Percentiles rank a stretch among this genome's conserved stretches.
phyloP scores from a whole-genome alignment of 2,797 vertebrate species.

The Diglossa cyanea region DNA sequence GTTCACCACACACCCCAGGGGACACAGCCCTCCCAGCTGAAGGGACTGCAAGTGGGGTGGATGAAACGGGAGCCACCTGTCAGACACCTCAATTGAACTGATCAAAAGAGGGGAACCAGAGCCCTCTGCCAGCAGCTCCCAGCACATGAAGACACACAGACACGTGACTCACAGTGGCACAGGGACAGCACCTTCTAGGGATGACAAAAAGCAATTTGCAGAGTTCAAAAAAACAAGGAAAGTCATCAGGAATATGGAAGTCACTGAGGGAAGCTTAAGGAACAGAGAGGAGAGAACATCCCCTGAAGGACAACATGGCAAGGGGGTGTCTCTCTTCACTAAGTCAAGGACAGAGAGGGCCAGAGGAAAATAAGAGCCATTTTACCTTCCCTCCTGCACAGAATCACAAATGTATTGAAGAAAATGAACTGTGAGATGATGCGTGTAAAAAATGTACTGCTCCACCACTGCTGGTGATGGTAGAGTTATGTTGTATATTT shows the following conservation, averaged over 20 bases:
- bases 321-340: background rate
- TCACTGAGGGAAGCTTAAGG: background rate
- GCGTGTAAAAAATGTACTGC: background rate
- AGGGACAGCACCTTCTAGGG: background rate
- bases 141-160: fast-evolving
- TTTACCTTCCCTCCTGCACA: background rate
- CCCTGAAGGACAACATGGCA: background rate
- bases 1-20: background rate
- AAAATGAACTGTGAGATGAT: slow-evolving; percentile 36
- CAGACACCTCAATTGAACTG: background rate
- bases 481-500: slow-evolving; percentile 34
- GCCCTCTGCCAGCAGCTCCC: background rate
- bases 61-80: background rate
- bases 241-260: background rate
- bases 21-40: background rate
- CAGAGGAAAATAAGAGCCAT: background rate
- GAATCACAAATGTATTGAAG: background rate
- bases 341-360: background rate
- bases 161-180: fast-evolving
- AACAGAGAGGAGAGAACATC: background rate
- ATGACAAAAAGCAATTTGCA: background rate
- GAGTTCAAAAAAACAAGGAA: background rate
- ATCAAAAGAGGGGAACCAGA: background rate
- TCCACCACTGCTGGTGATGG: background rate
- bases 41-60: background rate